Evolutionary conservation across 30 jellyfish, hydroid and myxozoan species (phyloP).

Genomic region (Aurelia sp.): DNA sequence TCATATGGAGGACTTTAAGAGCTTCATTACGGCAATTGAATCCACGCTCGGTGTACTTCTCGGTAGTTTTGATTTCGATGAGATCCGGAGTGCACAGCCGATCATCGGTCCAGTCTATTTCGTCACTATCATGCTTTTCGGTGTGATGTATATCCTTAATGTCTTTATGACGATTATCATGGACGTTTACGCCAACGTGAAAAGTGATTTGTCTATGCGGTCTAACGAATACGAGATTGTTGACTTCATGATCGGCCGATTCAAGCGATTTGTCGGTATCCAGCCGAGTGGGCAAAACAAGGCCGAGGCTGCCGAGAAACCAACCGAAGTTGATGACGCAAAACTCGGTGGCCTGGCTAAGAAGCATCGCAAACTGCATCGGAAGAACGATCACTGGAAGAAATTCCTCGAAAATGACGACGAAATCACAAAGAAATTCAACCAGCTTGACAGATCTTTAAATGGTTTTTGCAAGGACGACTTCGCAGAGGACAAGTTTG

Average conservation of each 20-base stretch:
- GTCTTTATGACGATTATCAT: slow-evolving; percentile 94
- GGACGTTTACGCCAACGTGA: slow-evolving; percentile 96
- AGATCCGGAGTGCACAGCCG: slow-evolving; percentile 81
- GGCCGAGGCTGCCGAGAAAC: slow-evolving; percentile 41
- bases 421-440: slow-evolving; percentile 85
- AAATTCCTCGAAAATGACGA: slow-evolving; percentile 56
- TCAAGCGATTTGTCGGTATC: slow-evolving; percentile 79
- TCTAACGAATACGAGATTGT: slow-evolving; percentile 94
- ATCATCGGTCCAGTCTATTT: slow-evolving; percentile 92
- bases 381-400: slow-evolving; percentile 48
- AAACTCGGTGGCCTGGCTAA: neutral
- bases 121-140: slow-evolving; percentile 86
- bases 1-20: slow-evolving; percentile 74
- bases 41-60: slow-evolving; percentile 88
- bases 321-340: slow-evolving; percentile 14
- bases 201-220: slow-evolving; percentile 81
- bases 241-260: slow-evolving; percentile 90
- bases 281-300: slow-evolving; percentile 77
- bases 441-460: slow-evolving; percentile 81
- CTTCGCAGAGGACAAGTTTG: slow-evolving; percentile 73
- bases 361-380: slow-evolving; percentile 7
- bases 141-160: slow-evolving; percentile 96
- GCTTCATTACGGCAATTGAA: slow-evolving; percentile 86
- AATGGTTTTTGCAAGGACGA: slow-evolving; percentile 79
- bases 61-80: slow-evolving; percentile 91